Percentiles rank a stretch among this genome's conserved stretches.
phyloP scores from a whole-genome alignment of 2,888 invertebrate genomes.

The Lepas anatifera region DNA sequence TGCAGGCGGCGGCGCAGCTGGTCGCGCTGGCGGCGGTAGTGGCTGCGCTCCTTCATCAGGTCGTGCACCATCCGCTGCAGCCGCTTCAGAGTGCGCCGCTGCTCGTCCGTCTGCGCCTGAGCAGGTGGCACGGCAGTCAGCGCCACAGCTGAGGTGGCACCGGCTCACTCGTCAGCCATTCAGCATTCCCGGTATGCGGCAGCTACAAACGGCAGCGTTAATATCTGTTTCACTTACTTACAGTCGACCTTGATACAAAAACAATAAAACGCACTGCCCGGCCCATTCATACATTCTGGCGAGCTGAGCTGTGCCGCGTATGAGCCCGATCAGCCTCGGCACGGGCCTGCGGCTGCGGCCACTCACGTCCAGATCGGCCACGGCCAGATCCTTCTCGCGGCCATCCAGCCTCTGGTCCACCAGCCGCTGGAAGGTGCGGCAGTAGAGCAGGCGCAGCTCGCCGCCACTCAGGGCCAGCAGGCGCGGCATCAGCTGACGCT shows the following conservation, averaged over 20 bases:
- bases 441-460: conserved; percentile 11
- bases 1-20: not conserved
- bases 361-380: conserved; percentile 9
- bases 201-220: too few relatives aligned
- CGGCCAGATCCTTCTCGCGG: not conserved
- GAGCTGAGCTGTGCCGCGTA: too few relatives aligned
- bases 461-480: not conserved
- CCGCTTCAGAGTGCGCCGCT: not conserved
- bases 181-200: too few relatives aligned
- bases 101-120: conserved; percentile 9
- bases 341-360: too few relatives aligned
- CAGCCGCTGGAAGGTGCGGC: conserved; percentile 8
- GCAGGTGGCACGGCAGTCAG: too few relatives aligned
- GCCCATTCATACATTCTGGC: too few relatives aligned
- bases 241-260: too few relatives aligned
- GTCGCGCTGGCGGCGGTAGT: not conserved
- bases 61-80: conserved; percentile 9
- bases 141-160: too few relatives aligned
- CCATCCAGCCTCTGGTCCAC: conserved; percentile 2
- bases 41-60: conserved; percentile 4
- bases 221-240: too few relatives aligned
- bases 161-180: too few relatives aligned
- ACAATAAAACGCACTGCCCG: too few relatives aligned
- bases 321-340: too few relatives aligned
- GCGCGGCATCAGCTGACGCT: not conserved